Evolutionary conservation across 2,888 invertebrate species (phyloP).

Genomic region (Sipha maydis): DNA sequence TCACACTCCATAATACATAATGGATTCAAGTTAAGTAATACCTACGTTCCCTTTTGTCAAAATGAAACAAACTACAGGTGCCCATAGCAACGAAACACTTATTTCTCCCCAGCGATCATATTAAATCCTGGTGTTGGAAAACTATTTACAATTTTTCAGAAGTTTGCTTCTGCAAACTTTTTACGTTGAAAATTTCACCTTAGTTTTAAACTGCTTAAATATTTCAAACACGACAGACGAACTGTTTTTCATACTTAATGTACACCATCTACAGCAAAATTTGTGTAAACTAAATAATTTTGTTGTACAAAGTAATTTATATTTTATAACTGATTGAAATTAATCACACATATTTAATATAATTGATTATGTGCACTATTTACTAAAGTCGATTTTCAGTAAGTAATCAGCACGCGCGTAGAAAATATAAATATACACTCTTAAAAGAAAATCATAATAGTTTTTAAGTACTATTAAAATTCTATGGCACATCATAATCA

Average conservation of each 20-base stretch:
- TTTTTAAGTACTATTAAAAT: no score
- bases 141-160: slow-evolving; percentile 17
- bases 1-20: slow-evolving; percentile 8
- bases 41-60: not conserved
- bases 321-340: not conserved
- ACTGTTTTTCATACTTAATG: not conserved
- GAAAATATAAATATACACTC: not conserved
- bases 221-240: not conserved
- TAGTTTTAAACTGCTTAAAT: no score
- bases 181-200: not conserved
- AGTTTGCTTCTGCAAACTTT: not conserved
- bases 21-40: slow-evolving; percentile 2
- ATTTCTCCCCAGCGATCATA: not conserved
- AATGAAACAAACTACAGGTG: slow-evolving; percentile 39
- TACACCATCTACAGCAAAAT: not conserved
- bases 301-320: not conserved
- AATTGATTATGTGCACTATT: not conserved
- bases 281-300: not conserved
- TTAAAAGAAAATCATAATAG: no score
- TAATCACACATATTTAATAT: not conserved
- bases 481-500: no score
- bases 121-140: slow-evolving; percentile 7
- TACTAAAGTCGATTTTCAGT: not conserved
- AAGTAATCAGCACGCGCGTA: no score
- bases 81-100: slow-evolving; percentile 35